These are phyloP conservation scores for Pectinophora gossypiella DNA, from an alignment of 1,140 invertebrate species.

Conservation along the genomic window DNA sequence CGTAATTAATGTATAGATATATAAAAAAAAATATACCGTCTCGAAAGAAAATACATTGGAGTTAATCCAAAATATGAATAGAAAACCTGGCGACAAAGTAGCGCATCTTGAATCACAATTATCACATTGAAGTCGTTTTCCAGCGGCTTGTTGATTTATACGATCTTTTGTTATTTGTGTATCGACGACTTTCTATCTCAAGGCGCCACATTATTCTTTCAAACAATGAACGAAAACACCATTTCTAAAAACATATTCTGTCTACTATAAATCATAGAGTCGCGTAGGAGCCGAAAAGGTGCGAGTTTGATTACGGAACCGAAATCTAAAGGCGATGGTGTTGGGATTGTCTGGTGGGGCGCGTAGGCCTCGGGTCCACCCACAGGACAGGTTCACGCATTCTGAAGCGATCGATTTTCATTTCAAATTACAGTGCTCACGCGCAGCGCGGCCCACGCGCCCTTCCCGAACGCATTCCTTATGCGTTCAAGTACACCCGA, in stretches of 20 bases:
- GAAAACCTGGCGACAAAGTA: too few relatives aligned
- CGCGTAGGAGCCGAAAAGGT: slow-evolving; percentile 43
- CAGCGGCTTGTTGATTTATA: neutral
- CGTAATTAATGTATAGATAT: too few relatives aligned
- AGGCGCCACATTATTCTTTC: slow-evolving; percentile 2
- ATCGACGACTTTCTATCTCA: neutral
- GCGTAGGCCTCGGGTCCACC: slow-evolving; percentile 52
- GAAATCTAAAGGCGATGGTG: slow-evolving; percentile 28
- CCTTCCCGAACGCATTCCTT: slow-evolving; percentile 43
- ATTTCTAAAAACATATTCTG: neutral
- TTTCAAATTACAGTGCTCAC: slow-evolving; percentile 59
- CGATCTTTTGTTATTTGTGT: neutral
- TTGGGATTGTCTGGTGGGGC: slow-evolving; percentile 21
- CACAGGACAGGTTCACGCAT: slow-evolving; percentile 58
- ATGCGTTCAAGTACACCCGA: slow-evolving; percentile 36
- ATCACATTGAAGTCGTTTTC: too few relatives aligned
- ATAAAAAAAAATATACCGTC: too few relatives aligned
- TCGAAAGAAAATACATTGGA: too few relatives aligned
- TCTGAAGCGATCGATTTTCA: slow-evolving; percentile 65
- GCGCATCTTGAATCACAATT: too few relatives aligned
- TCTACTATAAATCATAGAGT: slow-evolving; percentile 30
- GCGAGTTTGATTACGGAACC: slow-evolving; percentile 30
- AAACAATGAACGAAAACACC: neutral
- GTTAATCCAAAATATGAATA: too few relatives aligned
- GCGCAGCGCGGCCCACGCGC: slow-evolving; percentile 37